phyloP scores from a whole-genome alignment of 2,797 vertebrate species.

The Tapirus indicus region DNA sequence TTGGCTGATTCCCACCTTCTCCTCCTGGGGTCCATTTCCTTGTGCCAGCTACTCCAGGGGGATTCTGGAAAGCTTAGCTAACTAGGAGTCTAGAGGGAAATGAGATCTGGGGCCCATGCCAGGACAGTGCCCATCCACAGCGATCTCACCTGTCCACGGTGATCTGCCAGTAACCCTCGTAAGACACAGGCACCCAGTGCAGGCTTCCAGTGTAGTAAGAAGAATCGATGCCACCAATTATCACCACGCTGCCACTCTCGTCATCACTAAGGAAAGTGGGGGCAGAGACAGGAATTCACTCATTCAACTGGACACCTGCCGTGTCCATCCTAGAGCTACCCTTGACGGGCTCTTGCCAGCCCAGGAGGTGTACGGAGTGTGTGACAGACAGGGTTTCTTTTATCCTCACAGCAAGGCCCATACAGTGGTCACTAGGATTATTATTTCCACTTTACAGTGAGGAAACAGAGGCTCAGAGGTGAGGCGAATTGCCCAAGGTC shows the following conservation, averaged over 20 bases:
- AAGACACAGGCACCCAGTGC: slow-evolving; percentile 85
- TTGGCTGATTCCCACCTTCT: slow-evolving; percentile 66
- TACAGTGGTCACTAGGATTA: rapidly evolving
- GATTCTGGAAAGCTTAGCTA: background rate
- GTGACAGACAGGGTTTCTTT: background rate
- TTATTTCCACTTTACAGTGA: background rate
- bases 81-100: background rate
- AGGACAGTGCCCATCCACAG: rapidly evolving
- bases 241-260: slow-evolving; percentile 83
- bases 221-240: slow-evolving; percentile 84
- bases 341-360: background rate
- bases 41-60: background rate
- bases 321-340: no score
- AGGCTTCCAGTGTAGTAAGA: slow-evolving; percentile 83
- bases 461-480: background rate
- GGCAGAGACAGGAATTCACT: background rate
- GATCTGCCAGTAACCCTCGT: slow-evolving; percentile 88
- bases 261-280: slow-evolving; percentile 63
- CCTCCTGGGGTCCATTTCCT: background rate
- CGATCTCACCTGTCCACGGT: slow-evolving; percentile 83
- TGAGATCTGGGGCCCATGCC: background rate
- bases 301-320: background rate
- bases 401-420: background rate
- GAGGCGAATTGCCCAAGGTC: background rate
- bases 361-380: background rate